Conservation (phyloP, 2,888 invertebrate genomes). For the Drosophila neutralis region DNA sequence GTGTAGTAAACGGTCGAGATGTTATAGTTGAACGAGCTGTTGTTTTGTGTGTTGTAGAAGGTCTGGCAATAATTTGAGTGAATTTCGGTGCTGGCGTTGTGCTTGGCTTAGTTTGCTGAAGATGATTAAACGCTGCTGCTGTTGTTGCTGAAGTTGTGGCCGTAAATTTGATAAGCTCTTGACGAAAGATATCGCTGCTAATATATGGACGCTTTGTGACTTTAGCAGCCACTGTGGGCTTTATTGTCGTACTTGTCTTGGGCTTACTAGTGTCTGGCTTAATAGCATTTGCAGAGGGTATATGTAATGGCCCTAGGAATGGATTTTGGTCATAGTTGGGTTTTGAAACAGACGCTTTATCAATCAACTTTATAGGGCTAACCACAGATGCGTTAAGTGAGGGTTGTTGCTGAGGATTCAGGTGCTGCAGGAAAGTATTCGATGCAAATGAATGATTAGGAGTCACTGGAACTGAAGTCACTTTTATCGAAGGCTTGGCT, state of each 20-base stretch:
- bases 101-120: background rate
- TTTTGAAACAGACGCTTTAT: slow-evolving; percentile 13
- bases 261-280: slow-evolving; percentile 19
- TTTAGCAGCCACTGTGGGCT: slow-evolving; percentile 25
- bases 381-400: background rate
- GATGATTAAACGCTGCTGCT: slow-evolving; percentile 9
- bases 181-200: slow-evolving; percentile 64
- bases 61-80: slow-evolving; percentile 15
- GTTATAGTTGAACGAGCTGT: slow-evolving; percentile 37
- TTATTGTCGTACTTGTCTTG: slow-evolving; percentile 14
- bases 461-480: background rate
- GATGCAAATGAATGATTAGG: slow-evolving; percentile 25
- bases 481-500: slow-evolving; percentile 5
- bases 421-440: slow-evolving; percentile 61
- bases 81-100: slow-evolving; percentile 12
- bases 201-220: slow-evolving; percentile 49
- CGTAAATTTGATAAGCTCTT: slow-evolving; percentile 60
- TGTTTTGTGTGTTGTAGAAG: slow-evolving; percentile 31
- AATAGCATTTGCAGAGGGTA: slow-evolving; percentile 10
- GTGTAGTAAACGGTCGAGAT: slow-evolving; percentile 23
- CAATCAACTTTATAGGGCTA: background rate
- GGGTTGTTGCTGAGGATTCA: slow-evolving; percentile 17
- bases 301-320: slow-evolving; percentile 44
- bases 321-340: slow-evolving; percentile 50
- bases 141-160: slow-evolving; percentile 30